These are phyloP conservation scores for Miltochrista miniata DNA, from an alignment of 2,888 invertebrate species.

Conservation along the genomic window DNA sequence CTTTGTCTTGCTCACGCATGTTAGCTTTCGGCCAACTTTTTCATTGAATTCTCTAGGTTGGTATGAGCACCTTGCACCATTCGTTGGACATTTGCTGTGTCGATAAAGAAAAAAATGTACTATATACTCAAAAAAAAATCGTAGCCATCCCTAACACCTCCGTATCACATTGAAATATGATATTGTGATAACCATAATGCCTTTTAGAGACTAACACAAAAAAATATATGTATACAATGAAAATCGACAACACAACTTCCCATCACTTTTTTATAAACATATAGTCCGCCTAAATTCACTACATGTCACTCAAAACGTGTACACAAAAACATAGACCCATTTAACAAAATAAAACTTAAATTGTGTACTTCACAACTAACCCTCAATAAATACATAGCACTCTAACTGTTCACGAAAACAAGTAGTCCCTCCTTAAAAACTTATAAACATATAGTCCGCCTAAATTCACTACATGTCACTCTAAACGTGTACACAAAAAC, in stretches of 20 bases:
- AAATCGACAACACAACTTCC: neutral
- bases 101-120: slow-evolving; percentile 16
- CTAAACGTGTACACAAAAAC: too few species aligned
- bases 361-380: too few species aligned
- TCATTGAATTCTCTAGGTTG: slow-evolving; percentile 59
- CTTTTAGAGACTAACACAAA: neutral
- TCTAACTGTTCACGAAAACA: too few species aligned
- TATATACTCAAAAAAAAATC: neutral
- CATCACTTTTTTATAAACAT: neutral
- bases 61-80: slow-evolving; percentile 57
- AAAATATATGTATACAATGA: neutral
- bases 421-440: too few species aligned
- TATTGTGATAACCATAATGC: too few species aligned
- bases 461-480: too few species aligned
- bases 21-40: slow-evolving; percentile 47
- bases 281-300: too few species aligned
- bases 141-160: neutral
- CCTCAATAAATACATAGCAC: too few species aligned
- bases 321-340: too few species aligned
- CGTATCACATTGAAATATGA: neutral
- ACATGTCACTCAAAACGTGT: too few species aligned
- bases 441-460: neutral
- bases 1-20: slow-evolving; percentile 20
- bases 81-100: slow-evolving; percentile 45
- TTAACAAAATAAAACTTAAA: too few species aligned